Base-by-base conservation (phyloP, 1,140 invertebrate species). In the Tetramorium parvispinum region DNA sequence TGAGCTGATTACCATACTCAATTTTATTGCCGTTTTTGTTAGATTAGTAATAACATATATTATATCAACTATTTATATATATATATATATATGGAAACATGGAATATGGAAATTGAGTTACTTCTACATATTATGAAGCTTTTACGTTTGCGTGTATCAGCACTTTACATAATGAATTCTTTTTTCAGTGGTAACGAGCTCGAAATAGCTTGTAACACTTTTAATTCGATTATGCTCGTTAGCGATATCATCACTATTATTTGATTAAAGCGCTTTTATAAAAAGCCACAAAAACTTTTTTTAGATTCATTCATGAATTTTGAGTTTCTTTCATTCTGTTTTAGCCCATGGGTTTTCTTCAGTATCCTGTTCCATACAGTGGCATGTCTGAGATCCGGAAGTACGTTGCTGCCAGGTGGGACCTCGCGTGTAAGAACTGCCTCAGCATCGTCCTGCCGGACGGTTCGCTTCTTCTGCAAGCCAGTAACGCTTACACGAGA, bases 351-450 rank as follows among this genome's bases (percentile, higher is more conserved):
- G 97, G 97, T 68, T 97, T 97, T 88, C 95, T 98, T 93, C 97
- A 97, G 89, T 94, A 96, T 10, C 96, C 97, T n/a, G 95, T 98
- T 78, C 96, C 96, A 2, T 98, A 98, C 93, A 97, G 96, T 88
- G 96, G 96, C 88, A 97, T 98, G 95, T 97, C 97, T 89, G 97
- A 98, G 92, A 96, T 98, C 1, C 79, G 87, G 21, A 91, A 88
- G 37, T 98, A 97, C 92, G 96, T 97, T 68, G 97, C 98, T 2
- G 96, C 97, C 3, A 96, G 97, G 82, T 98, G 97, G 97, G 97
- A 98, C 92, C 96, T 97, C 2, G 97, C 97, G 16, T 97, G 98
- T 90, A 97, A 97, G 93, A 98, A 97, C 93, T 98, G 97, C 94
- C 96, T 98, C 76, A 96, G 97, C 88, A 97, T 98, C 88, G 97